A percentile compares a stretch with the other conserved stretches of the same genome.
Evolutionary conservation across 2,113 vertebrate genomes (phyloP).

Genomic region (Galbula dea): DNA sequence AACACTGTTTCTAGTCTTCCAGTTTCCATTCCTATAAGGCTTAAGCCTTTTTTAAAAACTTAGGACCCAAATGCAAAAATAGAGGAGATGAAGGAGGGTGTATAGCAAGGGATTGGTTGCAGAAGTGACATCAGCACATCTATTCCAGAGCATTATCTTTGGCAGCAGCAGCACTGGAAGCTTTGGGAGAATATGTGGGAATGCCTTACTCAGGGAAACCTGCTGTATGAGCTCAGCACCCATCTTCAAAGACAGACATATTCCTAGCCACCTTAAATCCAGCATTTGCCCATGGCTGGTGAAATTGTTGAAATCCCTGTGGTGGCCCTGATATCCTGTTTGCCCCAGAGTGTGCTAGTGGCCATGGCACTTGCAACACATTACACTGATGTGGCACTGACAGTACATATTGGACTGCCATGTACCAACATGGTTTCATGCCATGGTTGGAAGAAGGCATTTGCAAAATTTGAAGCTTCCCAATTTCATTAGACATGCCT

Average conservation of each 20-base stretch:
- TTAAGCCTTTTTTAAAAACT: no score
- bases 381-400: rapidly evolving
- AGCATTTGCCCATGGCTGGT: neutral
- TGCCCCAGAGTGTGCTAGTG: rapidly evolving
- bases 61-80: neutral
- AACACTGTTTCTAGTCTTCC: neutral
- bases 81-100: neutral
- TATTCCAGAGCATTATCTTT: neutral
- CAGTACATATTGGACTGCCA: rapidly evolving
- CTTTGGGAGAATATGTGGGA: neutral
- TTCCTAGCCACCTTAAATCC: neutral
- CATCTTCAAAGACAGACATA: neutral
- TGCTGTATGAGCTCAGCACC: neutral
- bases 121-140: neutral
- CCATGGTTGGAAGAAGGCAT: rapidly evolving
- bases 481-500: neutral
- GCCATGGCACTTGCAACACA: neutral
- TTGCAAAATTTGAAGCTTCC: neutral
- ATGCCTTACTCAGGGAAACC: rapidly evolving
- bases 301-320: neutral
- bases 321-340: neutral
- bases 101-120: no score
- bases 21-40: rapidly evolving
- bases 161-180: neutral
- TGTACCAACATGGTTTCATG: rapidly evolving